Conservation (phyloP, 2,888 invertebrate genomes). For the Phymatocera aterrima region DNA sequence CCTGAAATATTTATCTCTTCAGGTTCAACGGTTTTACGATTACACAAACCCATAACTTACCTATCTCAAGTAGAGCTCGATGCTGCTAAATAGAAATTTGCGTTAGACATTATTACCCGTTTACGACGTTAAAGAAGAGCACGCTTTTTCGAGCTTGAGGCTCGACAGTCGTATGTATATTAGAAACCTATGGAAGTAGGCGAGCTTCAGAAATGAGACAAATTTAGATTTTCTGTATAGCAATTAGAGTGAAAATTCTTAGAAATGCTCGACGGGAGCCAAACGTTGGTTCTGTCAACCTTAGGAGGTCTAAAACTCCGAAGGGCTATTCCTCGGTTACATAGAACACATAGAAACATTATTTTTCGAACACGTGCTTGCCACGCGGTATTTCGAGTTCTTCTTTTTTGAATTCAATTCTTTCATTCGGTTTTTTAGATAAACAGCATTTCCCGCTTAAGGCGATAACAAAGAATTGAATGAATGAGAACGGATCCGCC, state of each 20-base stretch:
- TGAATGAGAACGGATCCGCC: no score
- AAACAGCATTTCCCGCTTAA: neutral
- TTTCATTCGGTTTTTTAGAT: no score
- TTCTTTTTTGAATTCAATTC: no score
- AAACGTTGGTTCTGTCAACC: neutral
- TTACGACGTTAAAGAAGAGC: no score
- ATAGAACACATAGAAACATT: neutral
- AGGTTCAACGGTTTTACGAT: no score
- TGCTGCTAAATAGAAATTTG: no score
- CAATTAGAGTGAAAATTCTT: slow-evolving; percentile 22
- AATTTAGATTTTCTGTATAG: neutral
- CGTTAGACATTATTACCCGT: no score
- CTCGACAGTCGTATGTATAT: no score
- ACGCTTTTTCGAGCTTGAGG: no score
- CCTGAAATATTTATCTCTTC: neutral
- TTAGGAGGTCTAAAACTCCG: slow-evolving; percentile 14
- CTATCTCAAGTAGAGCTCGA: no score
- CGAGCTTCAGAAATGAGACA: slow-evolving; percentile 11
- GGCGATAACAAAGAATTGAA: neutral
- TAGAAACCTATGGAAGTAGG: no score
- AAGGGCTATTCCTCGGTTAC: slow-evolving; percentile 17
- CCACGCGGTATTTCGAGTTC: neutral
- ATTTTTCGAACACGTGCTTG: slow-evolving; percentile 10
- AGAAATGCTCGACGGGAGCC: slow-evolving; percentile 36
- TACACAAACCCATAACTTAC: no score